Evolutionary conservation across 35 echinoderm and acorn worm species (phyloP), one percentile per base, ranked within the genome.

Genomic region (Eucidaris tribuloides): DNA sequence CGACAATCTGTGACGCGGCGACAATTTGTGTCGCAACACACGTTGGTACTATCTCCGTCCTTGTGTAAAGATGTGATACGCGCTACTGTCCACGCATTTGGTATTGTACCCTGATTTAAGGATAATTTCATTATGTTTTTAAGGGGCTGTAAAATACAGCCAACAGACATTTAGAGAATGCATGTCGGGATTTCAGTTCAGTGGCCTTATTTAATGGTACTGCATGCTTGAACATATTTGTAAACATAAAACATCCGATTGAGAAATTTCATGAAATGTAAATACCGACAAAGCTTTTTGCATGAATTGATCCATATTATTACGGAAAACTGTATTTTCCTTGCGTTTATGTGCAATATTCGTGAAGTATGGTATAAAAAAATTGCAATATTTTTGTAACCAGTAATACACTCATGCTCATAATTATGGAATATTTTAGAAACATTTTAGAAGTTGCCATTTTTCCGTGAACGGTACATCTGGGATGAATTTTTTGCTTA

Each of bases 381-480:
- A 64, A 28, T 64, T 19, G 60, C 60, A 64, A 64, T 64, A 64
- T 72, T 72, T 72, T 20, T 72, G 42, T 72, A 72, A 39, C 66
- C 66, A 41, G 33, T 72, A 4, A 72, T 42, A n/a, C n/a, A n/a
- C n/a, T n/a, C n/a, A n/a, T n/a, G n/a, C n/a, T n/a, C n/a, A n/a
- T n/a, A n/a, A n/a, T n/a, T n/a, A n/a, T n/a, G n/a, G n/a, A n/a
- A n/a, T n/a, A n/a, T n/a, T n/a, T n/a, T n/a, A n/a, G n/a, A n/a
- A n/a, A n/a, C n/a, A n/a, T n/a, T n/a, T n/a, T n/a, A n/a, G n/a
- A n/a, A n/a, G n/a, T n/a, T n/a, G n/a, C n/a, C n/a, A n/a, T n/a
- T n/a, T n/a, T n/a, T n/a, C n/a, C n/a, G n/a, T n/a, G n/a, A n/a
- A n/a, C n/a, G n/a, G n/a, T n/a, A n/a, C n/a, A n/a, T n/a, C n/a